Evolutionary conservation across 2,113 vertebrate genomes (phyloP), one percentile per base, ranked within the genome.

Genomic region (Ibidorhyncha struthersii): DNA sequence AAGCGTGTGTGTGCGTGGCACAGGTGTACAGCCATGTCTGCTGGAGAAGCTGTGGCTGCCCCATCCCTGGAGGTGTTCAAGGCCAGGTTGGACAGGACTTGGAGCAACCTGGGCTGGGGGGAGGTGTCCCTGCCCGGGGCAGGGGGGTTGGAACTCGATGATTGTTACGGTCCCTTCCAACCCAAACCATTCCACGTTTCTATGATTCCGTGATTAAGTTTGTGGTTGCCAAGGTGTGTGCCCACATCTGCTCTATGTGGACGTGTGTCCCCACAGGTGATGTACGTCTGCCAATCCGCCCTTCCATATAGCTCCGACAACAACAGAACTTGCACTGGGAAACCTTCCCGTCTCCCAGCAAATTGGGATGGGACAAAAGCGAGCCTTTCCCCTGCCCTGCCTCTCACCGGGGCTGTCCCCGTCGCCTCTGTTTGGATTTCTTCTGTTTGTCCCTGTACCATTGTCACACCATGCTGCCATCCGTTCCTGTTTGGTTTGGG

Each of bases 401-500:
- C 79, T 41, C 41, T 69, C 32, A 3, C 41, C 58, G 16, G 58
- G 49, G 72, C 87, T 79, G 61, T 93, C 38, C 71, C 62, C 52
- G 3, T 30, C 6, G 0, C 43, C 63, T 43, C 47, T 72, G 79
- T 50, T 43, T 49, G 86, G 52, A 3, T 86, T 71, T 45, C 65
- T 65, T 3, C 55, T 73, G 26, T 52, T 77, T 92, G 70, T 71
- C 59, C 61, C 59, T 2, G 1, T 82, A 3, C 59, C 62, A 1
- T 1, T 29, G 65, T 87, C 71, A 22, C 8, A 1, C n/a, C 0
- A 0, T 18, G 59, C 32, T 8, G 5, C 56, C 4, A 0, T 27
- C 72, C 1, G 0, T 12, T 66, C 73, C 88, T 76, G 52, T 76
- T 90, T 92, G 74, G 3, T 82, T 76, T 40, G 82, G 70, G 82